Evolutionary conservation across 2,888 invertebrate species (phyloP), one percentile per base, ranked within the genome.

Genomic region (Nematopogon swammerdamellus): DNA sequence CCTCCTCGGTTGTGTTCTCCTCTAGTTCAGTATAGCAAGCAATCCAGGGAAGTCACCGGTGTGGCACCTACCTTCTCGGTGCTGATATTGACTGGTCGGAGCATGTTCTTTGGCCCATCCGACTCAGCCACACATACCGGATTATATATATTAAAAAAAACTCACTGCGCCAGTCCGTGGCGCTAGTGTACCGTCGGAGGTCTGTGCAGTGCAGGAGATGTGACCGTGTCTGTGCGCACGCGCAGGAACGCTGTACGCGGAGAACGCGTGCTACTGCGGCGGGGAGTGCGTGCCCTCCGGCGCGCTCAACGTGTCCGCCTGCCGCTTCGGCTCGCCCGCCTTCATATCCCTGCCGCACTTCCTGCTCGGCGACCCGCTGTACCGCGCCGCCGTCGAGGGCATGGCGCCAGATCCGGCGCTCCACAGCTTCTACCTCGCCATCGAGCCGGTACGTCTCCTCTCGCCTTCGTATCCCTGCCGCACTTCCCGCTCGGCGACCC

Each of bases 281-380:
- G 92, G 90, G 63, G 82, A 83, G 50, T 91, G 91, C 63, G 76
- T 81, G 16, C 90, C 90, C 53, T 82, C 84, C 1, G 92, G 92
- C 0, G 81, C 87, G 20, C 80, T 91, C 67, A 91, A 92, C 68
- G 84, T 91, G n/a, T 89, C 90, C 0, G 74, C 87, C 1, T 92
- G 92, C 57, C 83, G 91, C 49, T 89, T 80, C 60, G 91, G 89
- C 5, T 88, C 92, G 0, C 95, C 95, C 0, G 87, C 89, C 0
- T 92, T 91, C 63, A 83, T 92, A 56, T 91, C 93, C 1, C 83
- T 91, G 57, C 95, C 95, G 0, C 93, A 95, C 71, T 95, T 92
- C 68, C 81, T 87, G 61, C 82, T 87, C 58, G 94, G 84, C 0
- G 93, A 92, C 70, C 84, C 85, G 0, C 76, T 68, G 53, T 87